Conservation (phyloP, 2,797 vertebrate genomes). For the Acipenser transmontanus region DNA sequence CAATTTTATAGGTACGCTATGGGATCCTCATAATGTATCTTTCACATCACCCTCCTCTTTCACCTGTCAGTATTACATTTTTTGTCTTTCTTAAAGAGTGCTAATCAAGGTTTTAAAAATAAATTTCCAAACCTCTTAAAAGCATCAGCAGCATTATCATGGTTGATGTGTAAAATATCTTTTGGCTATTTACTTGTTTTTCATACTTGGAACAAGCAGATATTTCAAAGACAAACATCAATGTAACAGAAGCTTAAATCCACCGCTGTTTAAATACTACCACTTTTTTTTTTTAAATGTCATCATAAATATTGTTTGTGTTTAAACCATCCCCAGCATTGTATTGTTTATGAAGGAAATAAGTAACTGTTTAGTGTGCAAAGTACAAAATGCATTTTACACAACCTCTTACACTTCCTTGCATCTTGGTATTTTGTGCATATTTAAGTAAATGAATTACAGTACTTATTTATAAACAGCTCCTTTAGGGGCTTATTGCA, state of each 20-base stretch:
- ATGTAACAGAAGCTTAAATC: background rate
- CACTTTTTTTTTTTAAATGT: too few species aligned
- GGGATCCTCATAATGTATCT: too few species aligned
- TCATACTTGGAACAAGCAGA: background rate
- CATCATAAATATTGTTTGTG: too few species aligned
- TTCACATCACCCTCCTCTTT: conserved; percentile 47
- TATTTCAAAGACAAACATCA: background rate
- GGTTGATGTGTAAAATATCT: background rate
- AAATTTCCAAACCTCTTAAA: background rate
- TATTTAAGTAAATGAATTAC: conserved; percentile 15
- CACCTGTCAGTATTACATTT: conserved; percentile 9
- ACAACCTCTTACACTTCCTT: conserved; percentile 6
- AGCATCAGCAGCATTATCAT: background rate
- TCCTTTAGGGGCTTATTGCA: conserved; percentile 58
- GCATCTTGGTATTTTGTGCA: conserved; percentile 24
- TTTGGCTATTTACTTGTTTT: background rate
- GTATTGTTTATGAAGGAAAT: background rate
- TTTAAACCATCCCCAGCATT: too few species aligned
- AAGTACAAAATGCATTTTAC: conserved; percentile 10
- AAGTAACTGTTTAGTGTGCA: conserved; percentile 5
- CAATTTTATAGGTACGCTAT: too few species aligned
- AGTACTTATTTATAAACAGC: conserved; percentile 34
- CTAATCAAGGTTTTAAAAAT: background rate
- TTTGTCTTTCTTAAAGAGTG: conserved; percentile 7
- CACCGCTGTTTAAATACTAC: background rate